phyloP scores from a whole-genome alignment of 2,797 vertebrate species.

The Scomberomorus guttatus region DNA sequence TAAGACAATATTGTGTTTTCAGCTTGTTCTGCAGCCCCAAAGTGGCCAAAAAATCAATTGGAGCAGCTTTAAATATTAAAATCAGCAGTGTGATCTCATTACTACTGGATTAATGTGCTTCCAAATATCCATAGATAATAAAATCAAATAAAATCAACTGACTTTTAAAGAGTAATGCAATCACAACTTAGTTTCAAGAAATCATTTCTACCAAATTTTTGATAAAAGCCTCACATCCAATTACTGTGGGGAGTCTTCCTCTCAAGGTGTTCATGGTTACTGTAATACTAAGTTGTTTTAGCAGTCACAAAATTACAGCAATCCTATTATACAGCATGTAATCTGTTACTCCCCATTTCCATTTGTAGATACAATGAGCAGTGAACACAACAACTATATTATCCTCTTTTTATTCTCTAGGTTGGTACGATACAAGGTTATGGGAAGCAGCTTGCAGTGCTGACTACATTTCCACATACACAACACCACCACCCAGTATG shows the following conservation, averaged over 20 bases:
- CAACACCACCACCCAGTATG: conserved; percentile 41
- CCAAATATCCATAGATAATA: background rate
- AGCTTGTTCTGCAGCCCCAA: background rate
- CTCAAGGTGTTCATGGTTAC: background rate
- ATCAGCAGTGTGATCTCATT: background rate
- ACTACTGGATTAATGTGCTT: background rate
- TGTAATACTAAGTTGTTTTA: background rate
- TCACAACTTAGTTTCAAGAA: background rate
- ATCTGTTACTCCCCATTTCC: conserved; percentile 1
- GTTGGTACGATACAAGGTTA: conserved; percentile 48
- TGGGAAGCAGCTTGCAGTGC: conserved; percentile 35
- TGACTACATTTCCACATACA: conserved; percentile 28
- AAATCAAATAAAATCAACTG: background rate
- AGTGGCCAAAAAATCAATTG: conserved; percentile 6
- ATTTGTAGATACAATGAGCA: conserved; percentile 6
- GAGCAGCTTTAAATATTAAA: conserved; percentile 10
- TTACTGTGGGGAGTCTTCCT: background rate
- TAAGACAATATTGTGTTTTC: background rate
- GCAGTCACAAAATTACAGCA: background rate
- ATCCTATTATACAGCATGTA: background rate
- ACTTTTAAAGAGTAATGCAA: background rate
- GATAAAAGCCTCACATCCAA: background rate
- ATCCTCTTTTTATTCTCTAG: conserved; percentile 31
- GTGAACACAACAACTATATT: conserved; percentile 9
- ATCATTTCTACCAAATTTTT: background rate